Percentiles rank a stretch among this genome's conserved stretches.
Conservation (phyloP, 1,140 invertebrate genomes). For the Aphidius gifuensis region DNA sequence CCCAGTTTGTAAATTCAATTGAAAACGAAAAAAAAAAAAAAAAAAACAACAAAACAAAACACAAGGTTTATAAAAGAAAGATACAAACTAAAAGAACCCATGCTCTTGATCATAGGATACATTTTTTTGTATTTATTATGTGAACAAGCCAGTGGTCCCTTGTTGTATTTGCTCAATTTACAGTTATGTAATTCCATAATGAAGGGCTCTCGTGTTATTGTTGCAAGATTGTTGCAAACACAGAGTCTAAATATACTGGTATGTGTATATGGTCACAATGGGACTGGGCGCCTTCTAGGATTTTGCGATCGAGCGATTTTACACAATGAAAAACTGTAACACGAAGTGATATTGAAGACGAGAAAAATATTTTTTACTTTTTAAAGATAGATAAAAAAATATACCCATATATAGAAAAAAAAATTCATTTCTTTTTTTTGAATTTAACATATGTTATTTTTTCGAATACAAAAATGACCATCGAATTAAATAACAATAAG, state of each 20-base stretch:
- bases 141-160: constrained; percentile 5
- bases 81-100: constrained; percentile 11
- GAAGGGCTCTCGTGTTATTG: constrained; percentile 39
- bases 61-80: constrained; percentile 5
- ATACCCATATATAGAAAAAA: no score
- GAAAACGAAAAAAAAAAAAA: constrained; percentile 27
- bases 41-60: constrained; percentile 35
- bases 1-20: constrained; percentile 17
- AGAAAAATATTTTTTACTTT: not conserved
- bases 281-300: constrained; percentile 31
- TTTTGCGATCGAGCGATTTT: constrained; percentile 38
- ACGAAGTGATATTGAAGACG: not conserved
- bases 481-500: no score
- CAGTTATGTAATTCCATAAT: constrained; percentile 52
- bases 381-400: not conserved
- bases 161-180: constrained; percentile 54
- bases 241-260: constrained; percentile 21
- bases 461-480: no score
- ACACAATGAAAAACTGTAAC: constrained; percentile 26
- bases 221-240: constrained; percentile 38
- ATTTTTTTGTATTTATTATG: not conserved
- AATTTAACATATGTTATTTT: no score
- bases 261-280: constrained; percentile 29
- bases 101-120: not conserved
- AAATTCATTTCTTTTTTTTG: no score